Base-by-base conservation (phyloP, 2,797 vertebrate species). In the Euthynnus affinis region DNA sequence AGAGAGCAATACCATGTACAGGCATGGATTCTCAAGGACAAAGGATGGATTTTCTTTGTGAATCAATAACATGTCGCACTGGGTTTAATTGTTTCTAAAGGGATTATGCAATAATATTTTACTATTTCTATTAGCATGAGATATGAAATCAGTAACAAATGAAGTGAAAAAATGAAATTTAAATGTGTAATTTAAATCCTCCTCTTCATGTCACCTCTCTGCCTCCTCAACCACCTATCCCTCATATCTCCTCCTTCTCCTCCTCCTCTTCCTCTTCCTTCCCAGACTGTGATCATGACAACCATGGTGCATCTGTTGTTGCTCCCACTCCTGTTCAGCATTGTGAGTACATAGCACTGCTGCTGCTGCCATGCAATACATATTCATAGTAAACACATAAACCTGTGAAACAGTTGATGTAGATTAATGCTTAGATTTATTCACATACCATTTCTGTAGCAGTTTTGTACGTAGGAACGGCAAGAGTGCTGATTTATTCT, bases 301-400 rank as follows among this genome's bases (percentile, higher is more conserved):
- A 81, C 87, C 85, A 66, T 84, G 86, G 60, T 91, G 75, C 93
- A 90, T 89, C 91, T 94, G 91, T 71, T 93, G 82, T 77, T 94
- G 80, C 87, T 94, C 76, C 88, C 89, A 25, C 85, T 93, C 76
- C 86, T 94, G 66, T 9, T 92, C 84, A 81, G 84, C 89, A 75
- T 86, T 73, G 94, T 95, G 89, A 95, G 93, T 94, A 92, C 78
- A 88, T 48, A 71, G 27, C 68, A 46, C 74, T 34, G 82, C 70
- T 78, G 29, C 76, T 69, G 56, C 68, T 37, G 27, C 37, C 57
- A 57, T 66, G 76, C 64, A 4, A 53, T 88, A 27, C 58, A 86
- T 87, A 74, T 89, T 91, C 76, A 85, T 70, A 37, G 48, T 72
- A 66, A 70, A 81, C 29, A 25, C 42, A 59, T 7, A 3, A 84